These are phyloP conservation scores for Psephotus haematonotus DNA, from an alignment of 2,113 vertebrate genomes.

Conservation along the genomic window DNA sequence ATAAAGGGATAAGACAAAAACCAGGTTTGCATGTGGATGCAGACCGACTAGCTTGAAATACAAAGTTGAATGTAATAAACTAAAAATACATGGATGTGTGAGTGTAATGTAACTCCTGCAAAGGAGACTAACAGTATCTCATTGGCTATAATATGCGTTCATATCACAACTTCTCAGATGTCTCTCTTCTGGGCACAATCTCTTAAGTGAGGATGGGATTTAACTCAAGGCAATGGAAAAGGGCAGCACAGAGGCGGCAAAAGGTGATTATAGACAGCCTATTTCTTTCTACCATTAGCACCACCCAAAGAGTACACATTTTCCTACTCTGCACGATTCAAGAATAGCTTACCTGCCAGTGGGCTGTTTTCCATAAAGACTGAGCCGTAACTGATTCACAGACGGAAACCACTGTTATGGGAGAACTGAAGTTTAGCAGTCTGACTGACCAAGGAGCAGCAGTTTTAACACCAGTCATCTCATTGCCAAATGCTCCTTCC, in stretches of 20 bases:
- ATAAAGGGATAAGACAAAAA: background rate
- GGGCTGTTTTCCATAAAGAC: background rate
- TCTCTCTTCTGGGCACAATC: background rate
- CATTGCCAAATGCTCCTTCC: background rate
- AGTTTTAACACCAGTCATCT: background rate
- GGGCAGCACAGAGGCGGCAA: background rate
- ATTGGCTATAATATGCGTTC: rapidly evolving
- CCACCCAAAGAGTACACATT: background rate
- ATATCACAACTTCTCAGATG: rapidly evolving
- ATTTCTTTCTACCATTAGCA: background rate
- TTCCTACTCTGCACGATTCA: background rate
- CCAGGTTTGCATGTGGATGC: background rate
- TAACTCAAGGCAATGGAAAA: background rate
- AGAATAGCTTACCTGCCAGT: background rate
- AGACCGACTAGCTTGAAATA: background rate
- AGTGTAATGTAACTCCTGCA: background rate
- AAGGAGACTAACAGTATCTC: background rate
- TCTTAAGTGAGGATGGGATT: background rate
- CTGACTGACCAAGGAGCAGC: background rate
- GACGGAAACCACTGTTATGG: background rate
- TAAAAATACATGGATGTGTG: background rate
- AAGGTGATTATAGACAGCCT: background rate
- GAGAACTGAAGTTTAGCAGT: background rate
- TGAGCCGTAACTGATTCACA: background rate
- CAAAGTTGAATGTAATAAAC: background rate